Base-by-base conservation (phyloP, 2,113 vertebrate genomes). In the Misgurnus anguillicaudatus region DNA sequence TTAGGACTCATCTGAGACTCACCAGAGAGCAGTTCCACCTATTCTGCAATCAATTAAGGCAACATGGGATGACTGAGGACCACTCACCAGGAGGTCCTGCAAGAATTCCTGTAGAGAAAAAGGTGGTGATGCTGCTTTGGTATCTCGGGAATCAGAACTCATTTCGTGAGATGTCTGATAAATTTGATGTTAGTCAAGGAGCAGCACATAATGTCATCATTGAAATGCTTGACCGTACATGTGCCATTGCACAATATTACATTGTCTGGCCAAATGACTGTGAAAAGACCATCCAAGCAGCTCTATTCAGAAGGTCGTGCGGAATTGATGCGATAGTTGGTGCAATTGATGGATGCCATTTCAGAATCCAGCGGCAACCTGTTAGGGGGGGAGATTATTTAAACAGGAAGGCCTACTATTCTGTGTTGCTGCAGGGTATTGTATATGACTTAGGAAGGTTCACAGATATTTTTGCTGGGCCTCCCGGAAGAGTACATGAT, bases 81-180 rank as follows among this genome's bases (percentile, higher is more conserved):
- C 60, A 62, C 19, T n/a, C 19, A 31, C 17, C 17, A 24, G 60
- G 60, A 62, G 60, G 60, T 24, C 60, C n/a, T 9, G n/a, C 16
- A 62, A 62, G 24, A 9, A 62, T 62, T 31, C 60, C 19, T 10
- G 19, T 31, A 9, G 39, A 42, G 63, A 80, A 74, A n/a, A 80
- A 80, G 47, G 78, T 80, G 61, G 53, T 80, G 31, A 80, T 80
- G 69, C 64, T 75, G 16, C n/a, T 74, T 69, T 80, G 70, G 78
- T 67, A 67, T 70, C 73, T 75, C 10, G 39, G 48, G 41, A 80
- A 80, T 51, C 79, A 80, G 62, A 74, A 75, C 62, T 65, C 55
- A 24, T 75, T 75, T 75, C 53, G 71, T 21, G 70, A 80, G 61
- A 75, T 75, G 3, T 80, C 79, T 64, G 72, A 75, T 61, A 75